phyloP scores from a whole-genome alignment of 2,797 vertebrate species.

The Potorous gilbertii region DNA sequence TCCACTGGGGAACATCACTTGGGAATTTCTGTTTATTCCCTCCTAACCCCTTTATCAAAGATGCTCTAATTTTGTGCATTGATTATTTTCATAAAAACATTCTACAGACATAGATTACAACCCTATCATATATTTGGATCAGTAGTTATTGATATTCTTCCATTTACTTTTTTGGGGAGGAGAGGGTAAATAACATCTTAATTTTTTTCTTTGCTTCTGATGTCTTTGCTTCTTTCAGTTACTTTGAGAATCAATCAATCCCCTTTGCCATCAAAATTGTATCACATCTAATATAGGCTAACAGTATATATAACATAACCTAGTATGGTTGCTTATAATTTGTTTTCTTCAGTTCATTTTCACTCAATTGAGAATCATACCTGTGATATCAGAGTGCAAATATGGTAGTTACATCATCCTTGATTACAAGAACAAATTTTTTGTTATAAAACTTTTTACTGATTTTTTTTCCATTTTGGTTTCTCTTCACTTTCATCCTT shows the following conservation, averaged over 20 bases:
- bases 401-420: background rate
- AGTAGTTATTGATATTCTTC: background rate
- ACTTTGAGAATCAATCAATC: background rate
- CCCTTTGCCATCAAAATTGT: background rate
- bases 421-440: background rate
- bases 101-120: background rate
- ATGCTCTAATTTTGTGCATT: background rate
- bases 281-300: background rate
- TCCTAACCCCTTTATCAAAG: background rate
- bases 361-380: background rate
- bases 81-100: background rate
- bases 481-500: background rate
- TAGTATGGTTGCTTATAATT: background rate
- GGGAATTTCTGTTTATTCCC: background rate
- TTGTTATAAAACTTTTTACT: background rate
- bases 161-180: background rate
- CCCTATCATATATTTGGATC: background rate
- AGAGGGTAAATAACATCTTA: background rate
- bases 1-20: background rate
- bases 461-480: background rate
- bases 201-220: background rate
- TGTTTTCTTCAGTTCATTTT: background rate
- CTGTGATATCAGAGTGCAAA: background rate
- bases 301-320: background rate
- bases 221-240: background rate